Evolutionary conservation across 2,888 invertebrate species (phyloP).

Genomic region (Hesperia comma): DNA sequence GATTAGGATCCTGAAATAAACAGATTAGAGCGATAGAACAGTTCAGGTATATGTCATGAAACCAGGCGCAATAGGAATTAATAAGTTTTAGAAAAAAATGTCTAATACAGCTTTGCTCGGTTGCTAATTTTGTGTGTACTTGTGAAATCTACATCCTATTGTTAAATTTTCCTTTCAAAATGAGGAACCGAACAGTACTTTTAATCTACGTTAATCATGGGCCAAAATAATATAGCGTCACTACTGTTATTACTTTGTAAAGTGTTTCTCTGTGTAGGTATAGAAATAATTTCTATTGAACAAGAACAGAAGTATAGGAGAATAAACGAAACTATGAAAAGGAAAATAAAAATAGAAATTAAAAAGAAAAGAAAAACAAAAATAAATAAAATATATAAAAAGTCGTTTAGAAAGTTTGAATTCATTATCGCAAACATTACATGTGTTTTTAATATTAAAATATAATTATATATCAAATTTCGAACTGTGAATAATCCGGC

Average conservation of each 20-base stretch:
- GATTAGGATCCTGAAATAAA: constrained; percentile 20
- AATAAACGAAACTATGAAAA: constrained; percentile 59
- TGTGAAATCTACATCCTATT: constrained; percentile 19
- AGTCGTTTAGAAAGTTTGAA: constrained; percentile 59
- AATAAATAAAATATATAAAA: constrained; percentile 43
- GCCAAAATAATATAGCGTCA: constrained; percentile 76
- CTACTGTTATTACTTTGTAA: constrained; percentile 75
- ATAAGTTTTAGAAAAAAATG: constrained; percentile 64
- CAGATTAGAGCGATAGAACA: constrained; percentile 35
- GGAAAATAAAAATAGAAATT: constrained; percentile 55
- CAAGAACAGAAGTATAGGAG: constrained; percentile 76
- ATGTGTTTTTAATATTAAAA: constrained; percentile 56
- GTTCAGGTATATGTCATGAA: constrained; percentile 65
- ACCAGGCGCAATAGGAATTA: constrained; percentile 65
- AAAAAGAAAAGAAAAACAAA: constrained; percentile 53
- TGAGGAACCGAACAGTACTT: constrained; percentile 70
- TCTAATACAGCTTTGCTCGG: constrained; percentile 69
- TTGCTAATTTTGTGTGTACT: constrained; percentile 59
- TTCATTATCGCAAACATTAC: constrained; percentile 59
- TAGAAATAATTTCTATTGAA: constrained; percentile 67
- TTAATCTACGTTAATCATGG: constrained; percentile 73
- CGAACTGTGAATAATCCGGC: constrained; percentile 63
- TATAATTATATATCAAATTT: constrained; percentile 45
- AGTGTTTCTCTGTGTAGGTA: constrained; percentile 84
- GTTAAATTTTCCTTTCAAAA: constrained; percentile 48